Evolutionary conservation across 2,888 invertebrate genomes (phyloP).

Genomic region (Yponomeuta evonymella): DNA sequence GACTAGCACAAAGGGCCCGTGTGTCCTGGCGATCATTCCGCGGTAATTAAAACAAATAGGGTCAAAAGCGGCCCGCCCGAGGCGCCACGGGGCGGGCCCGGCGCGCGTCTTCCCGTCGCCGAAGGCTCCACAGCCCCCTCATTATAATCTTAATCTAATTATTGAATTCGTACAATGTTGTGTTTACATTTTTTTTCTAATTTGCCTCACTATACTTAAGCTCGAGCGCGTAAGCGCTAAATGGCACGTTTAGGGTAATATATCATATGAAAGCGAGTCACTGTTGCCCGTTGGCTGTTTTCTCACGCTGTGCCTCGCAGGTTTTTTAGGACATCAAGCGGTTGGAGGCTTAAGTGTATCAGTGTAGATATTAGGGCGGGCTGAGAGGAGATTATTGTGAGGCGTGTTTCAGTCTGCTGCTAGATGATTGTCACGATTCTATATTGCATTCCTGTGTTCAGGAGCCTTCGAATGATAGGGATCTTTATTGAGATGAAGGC

Average conservation of each 20-base stretch:
- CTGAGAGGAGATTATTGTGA: conserved; percentile 47
- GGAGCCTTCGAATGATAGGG: conserved; percentile 11
- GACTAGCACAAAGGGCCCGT: conserved; percentile 60
- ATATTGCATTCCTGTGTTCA: conserved; percentile 39
- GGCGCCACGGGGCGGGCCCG: conserved; percentile 67
- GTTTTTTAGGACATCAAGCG: conserved; percentile 34
- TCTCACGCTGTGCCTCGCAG: conserved; percentile 55
- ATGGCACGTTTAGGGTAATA: conserved; percentile 74
- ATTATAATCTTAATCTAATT: conserved; percentile 75
- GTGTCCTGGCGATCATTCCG: conserved; percentile 67
- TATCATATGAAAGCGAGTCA: conserved; percentile 67
- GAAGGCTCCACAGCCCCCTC: conserved; percentile 56
- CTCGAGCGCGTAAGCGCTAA: conserved; percentile 72
- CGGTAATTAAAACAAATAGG: conserved; percentile 76
- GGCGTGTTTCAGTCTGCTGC: conserved; percentile 55
- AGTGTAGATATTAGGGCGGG: conserved; percentile 44
- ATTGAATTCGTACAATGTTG: conserved; percentile 75
- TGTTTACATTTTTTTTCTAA: conserved; percentile 75
- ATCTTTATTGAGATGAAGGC: not conserved
- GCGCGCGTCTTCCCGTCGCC: conserved; percentile 66
- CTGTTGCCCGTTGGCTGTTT: conserved; percentile 51
- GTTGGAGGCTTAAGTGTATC: conserved; percentile 36
- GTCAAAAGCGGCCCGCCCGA: conserved; percentile 65
- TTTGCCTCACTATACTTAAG: conserved; percentile 72
- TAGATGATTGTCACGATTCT: conserved; percentile 61